phyloP scores from a whole-genome alignment of 2,797 vertebrate species.

The Serranus cabrilla region DNA sequence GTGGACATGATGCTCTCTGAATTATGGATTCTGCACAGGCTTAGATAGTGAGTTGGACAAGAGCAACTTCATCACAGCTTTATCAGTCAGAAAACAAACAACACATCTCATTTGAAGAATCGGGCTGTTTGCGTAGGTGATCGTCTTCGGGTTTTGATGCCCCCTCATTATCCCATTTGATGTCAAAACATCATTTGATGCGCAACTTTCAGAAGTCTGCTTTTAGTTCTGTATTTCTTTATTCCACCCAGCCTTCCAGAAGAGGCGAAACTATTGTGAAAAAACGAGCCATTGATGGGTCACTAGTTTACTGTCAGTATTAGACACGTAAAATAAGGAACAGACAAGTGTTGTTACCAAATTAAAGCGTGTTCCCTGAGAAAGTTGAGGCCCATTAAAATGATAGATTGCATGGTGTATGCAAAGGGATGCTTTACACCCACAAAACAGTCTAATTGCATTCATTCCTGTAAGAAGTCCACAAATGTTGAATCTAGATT shows the following conservation, averaged over 20 bases:
- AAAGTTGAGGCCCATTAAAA: constrained; percentile 85
- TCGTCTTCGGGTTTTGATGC: constrained; percentile 58
- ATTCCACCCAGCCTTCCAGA: constrained; percentile 38
- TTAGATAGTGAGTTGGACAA: constrained; percentile 55
- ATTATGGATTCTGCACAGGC: constrained; percentile 51
- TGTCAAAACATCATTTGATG: constrained; percentile 72
- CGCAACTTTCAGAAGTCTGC: constrained; percentile 59
- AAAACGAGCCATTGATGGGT: constrained; percentile 56
- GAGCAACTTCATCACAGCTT: constrained; percentile 43
- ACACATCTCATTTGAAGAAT: constrained; percentile 60
- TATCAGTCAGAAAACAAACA: constrained; percentile 62
- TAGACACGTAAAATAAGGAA: constrained; percentile 66
- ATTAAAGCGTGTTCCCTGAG: constrained; percentile 74
- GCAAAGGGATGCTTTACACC: constrained; percentile 79
- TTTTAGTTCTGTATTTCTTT: constrained; percentile 50
- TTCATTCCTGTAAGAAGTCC: constrained; percentile 82
- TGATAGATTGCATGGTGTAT: constrained; percentile 84
- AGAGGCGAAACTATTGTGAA: constrained; percentile 42
- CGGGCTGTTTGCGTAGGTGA: constrained; percentile 38
- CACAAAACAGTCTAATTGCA: constrained; percentile 87
- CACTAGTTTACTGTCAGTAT: constrained; percentile 70
- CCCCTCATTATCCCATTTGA: constrained; percentile 71
- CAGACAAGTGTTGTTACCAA: constrained; percentile 74
- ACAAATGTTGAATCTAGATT: constrained; percentile 84
- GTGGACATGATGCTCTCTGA: constrained; percentile 60